Evolutionary conservation across 1,140 invertebrate genomes (phyloP).

Genomic region (Drosophila baimaii): DNA sequence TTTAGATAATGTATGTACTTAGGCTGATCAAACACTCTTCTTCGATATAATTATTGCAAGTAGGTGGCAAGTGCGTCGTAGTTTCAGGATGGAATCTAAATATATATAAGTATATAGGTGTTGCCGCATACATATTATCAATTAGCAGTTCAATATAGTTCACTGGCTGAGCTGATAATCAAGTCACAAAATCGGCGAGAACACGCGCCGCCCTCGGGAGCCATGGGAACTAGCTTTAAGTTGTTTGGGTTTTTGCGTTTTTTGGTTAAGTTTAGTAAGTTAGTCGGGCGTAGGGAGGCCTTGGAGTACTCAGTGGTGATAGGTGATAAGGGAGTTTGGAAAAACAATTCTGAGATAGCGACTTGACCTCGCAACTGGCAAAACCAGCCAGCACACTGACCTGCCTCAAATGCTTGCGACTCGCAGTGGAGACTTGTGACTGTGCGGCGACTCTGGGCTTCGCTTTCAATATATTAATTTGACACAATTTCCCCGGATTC

Average conservation of each 20-base stretch:
- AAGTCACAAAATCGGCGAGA: constrained; percentile 26
- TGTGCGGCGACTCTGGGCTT: constrained; percentile 6
- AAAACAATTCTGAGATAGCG: constrained; percentile 1
- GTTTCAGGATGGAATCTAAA: constrained; percentile 21
- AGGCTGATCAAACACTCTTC: constrained; percentile 36
- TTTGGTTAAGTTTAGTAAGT: background rate
- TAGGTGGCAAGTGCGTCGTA: constrained; percentile 30
- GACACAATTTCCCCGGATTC: constrained; percentile 35
- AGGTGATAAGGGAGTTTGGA: constrained; percentile 1
- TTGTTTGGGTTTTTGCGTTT: constrained; percentile 9
- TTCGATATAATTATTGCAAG: constrained; percentile 35
- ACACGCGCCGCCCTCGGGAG: constrained; percentile 53
- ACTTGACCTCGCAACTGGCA: constrained; percentile 14
- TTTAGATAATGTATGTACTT: constrained; percentile 7
- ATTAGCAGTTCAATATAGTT: constrained; percentile 74
- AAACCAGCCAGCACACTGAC: constrained; percentile 21
- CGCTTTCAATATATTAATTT: constrained; percentile 32
- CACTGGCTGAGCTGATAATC: constrained; percentile 60
- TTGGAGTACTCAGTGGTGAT: constrained; percentile 7
- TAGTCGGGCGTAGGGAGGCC: constrained; percentile 18
- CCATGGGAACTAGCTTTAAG: constrained; percentile 17
- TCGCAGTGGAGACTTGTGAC: constrained; percentile 20
- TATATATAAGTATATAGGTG: constrained; percentile 31
- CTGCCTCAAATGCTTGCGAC: constrained; percentile 38
- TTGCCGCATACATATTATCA: constrained; percentile 64